Base-by-base conservation (phyloP, 2,113 vertebrate species). In the Hydropotes inermis region DNA sequence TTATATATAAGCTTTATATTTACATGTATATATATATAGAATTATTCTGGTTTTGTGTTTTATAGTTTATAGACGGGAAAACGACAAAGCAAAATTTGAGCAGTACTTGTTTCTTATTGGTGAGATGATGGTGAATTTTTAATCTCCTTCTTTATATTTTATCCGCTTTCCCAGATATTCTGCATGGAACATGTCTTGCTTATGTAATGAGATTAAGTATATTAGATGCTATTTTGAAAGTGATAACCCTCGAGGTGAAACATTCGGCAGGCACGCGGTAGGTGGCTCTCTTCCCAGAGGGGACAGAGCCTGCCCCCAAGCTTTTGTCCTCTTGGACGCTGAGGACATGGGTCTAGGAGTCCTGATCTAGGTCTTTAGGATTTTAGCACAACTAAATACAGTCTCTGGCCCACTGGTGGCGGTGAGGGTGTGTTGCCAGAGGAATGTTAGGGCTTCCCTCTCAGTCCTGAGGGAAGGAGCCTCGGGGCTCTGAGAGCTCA, bases 341-440 rank as follows among this genome's bases (percentile, higher is more conserved):
- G 78, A 96, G 85, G 89, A 95, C 96, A 76, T 7, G 8, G 57
- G 76, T 43, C 74, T 54, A 70, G 82, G 83, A 94, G 86, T n/a
- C 25, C 78, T 43, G 85, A 43, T 39, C 94, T 85, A 95, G 95
- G 85, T 52, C 97, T 95, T 27, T 28, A 55, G 96, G 89, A 90
- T 74, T 97, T 97, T 61, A 39, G 83, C 15, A 5, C 55, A 23
- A 83, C 96, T 98, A 97, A 98, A 98, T 97, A 97, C 97, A 97
- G 96, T 78, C 93, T 91, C 89, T 97, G 96, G 95, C 90, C n/a
- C 47, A 0, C 17, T 5, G 76, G 43, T 45, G 33, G 15, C 64
- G 15, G 25, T n/a, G 92, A 52, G 92, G 92, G 52, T 74, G 79
- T 64, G 94, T 89, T 93, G 70, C 87, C 27, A 39, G 94, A 91